A percentile compares a stretch with the other conserved stretches of the same genome.
Evolutionary conservation across 2,113 vertebrate species (phyloP).

Genomic region (Dermatemys mawii): DNA sequence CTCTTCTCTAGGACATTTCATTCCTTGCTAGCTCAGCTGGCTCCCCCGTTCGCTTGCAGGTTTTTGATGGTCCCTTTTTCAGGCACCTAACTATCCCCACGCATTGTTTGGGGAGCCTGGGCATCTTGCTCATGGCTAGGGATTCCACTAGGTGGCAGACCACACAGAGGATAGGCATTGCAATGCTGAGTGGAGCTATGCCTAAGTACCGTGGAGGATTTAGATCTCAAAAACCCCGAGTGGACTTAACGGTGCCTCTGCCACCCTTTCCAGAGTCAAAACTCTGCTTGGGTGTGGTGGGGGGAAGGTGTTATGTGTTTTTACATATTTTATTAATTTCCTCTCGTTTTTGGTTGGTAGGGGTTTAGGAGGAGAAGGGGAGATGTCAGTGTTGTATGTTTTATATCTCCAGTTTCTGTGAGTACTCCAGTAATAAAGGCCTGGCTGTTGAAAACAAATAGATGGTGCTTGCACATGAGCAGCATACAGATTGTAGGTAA

Average conservation of each 20-base stretch:
- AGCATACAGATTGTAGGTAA: neutral
- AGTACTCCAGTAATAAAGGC: neutral
- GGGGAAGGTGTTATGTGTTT: neutral
- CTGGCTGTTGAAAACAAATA: neutral
- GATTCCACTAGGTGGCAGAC: neutral
- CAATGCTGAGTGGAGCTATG: too few species aligned
- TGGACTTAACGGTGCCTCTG: neutral
- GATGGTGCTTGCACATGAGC: neutral
- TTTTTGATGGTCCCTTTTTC: neutral
- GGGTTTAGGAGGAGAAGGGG: neutral
- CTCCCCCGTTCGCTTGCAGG: too few species aligned
- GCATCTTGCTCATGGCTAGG: neutral
- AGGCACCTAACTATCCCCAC: neutral
- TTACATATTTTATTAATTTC: neutral
- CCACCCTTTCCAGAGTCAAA: neutral
- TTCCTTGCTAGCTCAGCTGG: neutral
- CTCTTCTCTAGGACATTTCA: neutral
- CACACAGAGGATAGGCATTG: too few species aligned
- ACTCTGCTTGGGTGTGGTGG: neutral
- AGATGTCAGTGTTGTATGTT: neutral
- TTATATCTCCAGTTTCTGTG: neutral
- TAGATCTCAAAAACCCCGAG: neutral
- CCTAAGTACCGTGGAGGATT: neutral
- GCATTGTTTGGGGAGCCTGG: neutral
- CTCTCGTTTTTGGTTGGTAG: neutral